phyloP scores from a whole-genome alignment of 2,113 vertebrate genomes.

The Alces alces region DNA sequence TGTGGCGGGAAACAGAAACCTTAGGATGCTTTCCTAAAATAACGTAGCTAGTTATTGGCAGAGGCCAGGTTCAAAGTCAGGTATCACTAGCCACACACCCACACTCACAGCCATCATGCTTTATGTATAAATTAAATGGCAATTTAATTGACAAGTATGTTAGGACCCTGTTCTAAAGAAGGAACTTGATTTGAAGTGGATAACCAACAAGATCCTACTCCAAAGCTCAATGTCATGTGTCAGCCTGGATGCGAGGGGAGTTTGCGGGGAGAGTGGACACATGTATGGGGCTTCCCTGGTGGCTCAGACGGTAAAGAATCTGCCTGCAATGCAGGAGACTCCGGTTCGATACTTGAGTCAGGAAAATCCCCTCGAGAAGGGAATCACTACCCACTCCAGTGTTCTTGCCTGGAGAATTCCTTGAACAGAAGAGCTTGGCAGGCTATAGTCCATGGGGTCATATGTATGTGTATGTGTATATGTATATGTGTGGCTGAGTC shows the following conservation, averaged over 20 bases:
- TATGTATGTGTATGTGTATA: not conserved
- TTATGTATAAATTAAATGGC: not conserved
- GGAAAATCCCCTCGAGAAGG: not conserved
- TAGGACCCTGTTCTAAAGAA: not conserved
- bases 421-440: not conserved
- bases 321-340: not conserved
- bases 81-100: not conserved
- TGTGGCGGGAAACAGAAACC: not conserved
- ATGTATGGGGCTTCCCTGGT: not conserved
- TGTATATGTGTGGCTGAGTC: not conserved
- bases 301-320: not conserved
- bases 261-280: not conserved
- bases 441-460: not conserved
- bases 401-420: not conserved
- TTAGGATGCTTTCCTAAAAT: not conserved
- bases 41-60: not conserved
- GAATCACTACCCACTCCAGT: not conserved
- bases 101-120: not conserved
- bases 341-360: rapidly evolving
- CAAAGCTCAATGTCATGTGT: not conserved
- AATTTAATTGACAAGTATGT: not conserved
- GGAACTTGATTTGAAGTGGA: not conserved
- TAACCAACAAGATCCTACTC: not conserved
- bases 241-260: not conserved
- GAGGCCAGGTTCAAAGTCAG: not conserved